Conservation (phyloP, 2,113 vertebrate genomes). For the Butastur rufipennis region DNA sequence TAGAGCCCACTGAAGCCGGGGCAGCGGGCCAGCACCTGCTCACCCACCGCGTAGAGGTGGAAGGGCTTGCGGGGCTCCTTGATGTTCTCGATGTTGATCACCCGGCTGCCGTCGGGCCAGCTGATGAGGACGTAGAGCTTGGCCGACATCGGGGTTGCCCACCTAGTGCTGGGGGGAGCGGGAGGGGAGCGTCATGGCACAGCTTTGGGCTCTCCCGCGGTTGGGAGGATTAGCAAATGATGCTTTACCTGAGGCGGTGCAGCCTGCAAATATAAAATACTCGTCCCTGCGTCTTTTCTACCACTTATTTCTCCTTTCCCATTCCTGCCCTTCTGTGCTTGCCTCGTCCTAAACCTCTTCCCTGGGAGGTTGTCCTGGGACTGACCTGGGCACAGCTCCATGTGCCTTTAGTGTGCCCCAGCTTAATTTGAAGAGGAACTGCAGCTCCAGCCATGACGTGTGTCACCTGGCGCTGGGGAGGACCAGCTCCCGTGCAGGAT, state of each 20-base stretch:
- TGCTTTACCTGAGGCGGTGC: not conserved
- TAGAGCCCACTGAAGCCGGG: conserved; percentile 46
- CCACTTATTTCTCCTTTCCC: not conserved
- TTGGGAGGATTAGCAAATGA: rapidly evolving
- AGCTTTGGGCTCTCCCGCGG: not conserved
- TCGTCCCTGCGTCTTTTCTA: not conserved
- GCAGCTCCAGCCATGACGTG: not conserved
- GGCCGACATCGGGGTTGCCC: not conserved
- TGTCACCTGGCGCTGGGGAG: not conserved
- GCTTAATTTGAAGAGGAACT: not conserved
- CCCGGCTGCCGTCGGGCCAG: conserved; percentile 58
- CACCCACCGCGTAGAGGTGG: conserved; percentile 25
- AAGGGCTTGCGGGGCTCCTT: conserved; percentile 64
- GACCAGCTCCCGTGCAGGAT: not conserved
- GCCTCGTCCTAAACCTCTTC: not conserved
- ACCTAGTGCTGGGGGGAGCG: not conserved
- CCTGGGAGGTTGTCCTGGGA: not conserved
- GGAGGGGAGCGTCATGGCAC: rapidly evolving
- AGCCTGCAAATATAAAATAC: not conserved
- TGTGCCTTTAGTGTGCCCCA: too few species aligned
- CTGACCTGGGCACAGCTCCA: too few species aligned
- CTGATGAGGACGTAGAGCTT: conserved; percentile 53
- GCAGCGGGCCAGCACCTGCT: conserved; percentile 61
- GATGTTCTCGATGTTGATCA: conserved; percentile 63
- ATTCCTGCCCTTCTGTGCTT: not conserved